phyloP scores from a whole-genome alignment of 2,797 vertebrate species.

The Gadopsis bispinosus region DNA sequence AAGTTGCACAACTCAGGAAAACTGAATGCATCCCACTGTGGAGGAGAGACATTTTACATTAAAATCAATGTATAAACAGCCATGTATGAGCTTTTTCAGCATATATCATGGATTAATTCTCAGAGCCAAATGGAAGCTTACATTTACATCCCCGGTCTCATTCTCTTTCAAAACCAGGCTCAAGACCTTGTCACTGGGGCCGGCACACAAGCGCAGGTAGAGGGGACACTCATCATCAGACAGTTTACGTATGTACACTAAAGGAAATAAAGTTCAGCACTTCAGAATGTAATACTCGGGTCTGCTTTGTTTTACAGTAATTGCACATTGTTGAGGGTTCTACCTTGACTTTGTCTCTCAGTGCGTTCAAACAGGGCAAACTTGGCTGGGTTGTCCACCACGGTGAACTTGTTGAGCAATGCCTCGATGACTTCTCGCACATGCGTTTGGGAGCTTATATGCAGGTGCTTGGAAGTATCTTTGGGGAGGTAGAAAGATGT shows the following conservation, averaged over 20 bases:
- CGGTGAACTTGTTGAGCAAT: conserved; percentile 94
- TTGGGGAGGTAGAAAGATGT: conserved; percentile 98
- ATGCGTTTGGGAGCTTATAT: conserved; percentile 90
- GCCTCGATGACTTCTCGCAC: conserved; percentile 95
- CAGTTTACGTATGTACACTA: conserved; percentile 92
- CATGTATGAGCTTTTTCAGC: neutral
- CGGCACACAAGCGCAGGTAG: conserved; percentile 90
- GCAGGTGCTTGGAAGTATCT: conserved; percentile 93
- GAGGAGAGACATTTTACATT: conserved; percentile 13
- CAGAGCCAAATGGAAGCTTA: conserved; percentile 78
- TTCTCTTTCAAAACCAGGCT: conserved; percentile 95
- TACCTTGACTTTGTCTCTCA: conserved; percentile 93
- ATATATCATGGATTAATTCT: neutral
- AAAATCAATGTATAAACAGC: neutral
- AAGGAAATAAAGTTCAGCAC: neutral
- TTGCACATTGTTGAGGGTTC: neutral
- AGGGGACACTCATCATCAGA: conserved; percentile 90
- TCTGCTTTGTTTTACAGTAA: conserved; percentile 4
- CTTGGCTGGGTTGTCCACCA: conserved; percentile 95
- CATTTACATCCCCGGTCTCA: conserved; percentile 94
- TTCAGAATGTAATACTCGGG: neutral
- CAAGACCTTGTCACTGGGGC: conserved; percentile 91
- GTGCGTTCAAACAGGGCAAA: conserved; percentile 94
- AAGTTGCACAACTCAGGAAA: conserved; percentile 96
- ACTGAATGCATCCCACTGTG: conserved; percentile 96